phyloP scores from a whole-genome alignment of 2,113 vertebrate genomes.

The Puffinus mauretanicus region DNA sequence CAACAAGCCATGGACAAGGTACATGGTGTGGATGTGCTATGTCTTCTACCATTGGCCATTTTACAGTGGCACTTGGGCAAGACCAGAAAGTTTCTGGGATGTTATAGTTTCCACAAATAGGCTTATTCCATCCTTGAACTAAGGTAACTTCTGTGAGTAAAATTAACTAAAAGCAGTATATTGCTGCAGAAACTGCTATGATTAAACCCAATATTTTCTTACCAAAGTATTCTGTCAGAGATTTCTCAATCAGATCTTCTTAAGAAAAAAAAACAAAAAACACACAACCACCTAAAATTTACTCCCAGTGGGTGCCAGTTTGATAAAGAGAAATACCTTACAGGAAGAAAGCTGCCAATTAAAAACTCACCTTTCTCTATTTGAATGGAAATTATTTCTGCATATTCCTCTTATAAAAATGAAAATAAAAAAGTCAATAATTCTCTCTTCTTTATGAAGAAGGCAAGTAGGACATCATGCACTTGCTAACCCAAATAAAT shows the following conservation, averaged over 20 bases:
- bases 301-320: not conserved
- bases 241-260: not conserved
- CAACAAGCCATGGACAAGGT: not conserved
- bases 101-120: not conserved
- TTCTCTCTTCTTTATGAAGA: not conserved
- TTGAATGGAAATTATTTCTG: slow-evolving; percentile 25
- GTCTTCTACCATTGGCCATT: not conserved
- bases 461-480: not conserved
- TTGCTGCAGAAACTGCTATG: not conserved
- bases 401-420: slow-evolving; percentile 35
- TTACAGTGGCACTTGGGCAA: not conserved
- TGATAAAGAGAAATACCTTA: not conserved
- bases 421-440: not conserved
- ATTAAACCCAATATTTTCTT: not conserved
- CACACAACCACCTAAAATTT: not conserved
- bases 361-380: slow-evolving; percentile 43
- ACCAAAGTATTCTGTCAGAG: not conserved
- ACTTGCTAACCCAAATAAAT: not conserved
- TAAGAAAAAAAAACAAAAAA: not conserved
- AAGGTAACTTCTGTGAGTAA: not conserved
- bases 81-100: not conserved
- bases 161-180: not conserved
- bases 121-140: not conserved
- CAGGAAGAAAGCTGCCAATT: not conserved
- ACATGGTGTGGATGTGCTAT: not conserved